A percentile compares a stretch with the other conserved stretches of the same genome.
Evolutionary conservation across 1,140 invertebrate genomes (phyloP).

Genomic region (Radopholus similis): DNA sequence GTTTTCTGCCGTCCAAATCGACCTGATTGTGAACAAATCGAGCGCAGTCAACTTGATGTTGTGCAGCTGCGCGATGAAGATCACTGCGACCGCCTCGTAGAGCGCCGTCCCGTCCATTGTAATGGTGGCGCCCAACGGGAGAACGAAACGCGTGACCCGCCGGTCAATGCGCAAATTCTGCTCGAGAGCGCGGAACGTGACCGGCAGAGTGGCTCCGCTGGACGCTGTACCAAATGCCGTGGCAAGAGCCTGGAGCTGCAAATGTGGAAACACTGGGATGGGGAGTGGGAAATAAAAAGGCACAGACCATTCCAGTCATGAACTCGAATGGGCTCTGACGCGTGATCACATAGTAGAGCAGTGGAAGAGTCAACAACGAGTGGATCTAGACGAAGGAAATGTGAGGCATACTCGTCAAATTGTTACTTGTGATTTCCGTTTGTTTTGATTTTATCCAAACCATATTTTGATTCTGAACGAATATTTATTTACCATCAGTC

Average conservation of each 20-base stretch:
- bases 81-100: slow-evolving; percentile 65
- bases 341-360: slow-evolving; percentile 47
- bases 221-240: slow-evolving; percentile 83
- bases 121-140: slow-evolving; percentile 73
- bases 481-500: slow-evolving; percentile 64
- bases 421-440: too few relatives aligned
- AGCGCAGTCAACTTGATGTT: slow-evolving; percentile 65
- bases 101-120: slow-evolving; percentile 65
- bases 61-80: slow-evolving; percentile 69
- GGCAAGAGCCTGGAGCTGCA: slow-evolving; percentile 74
- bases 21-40: slow-evolving; percentile 69
- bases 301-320: slow-evolving; percentile 71
- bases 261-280: not conserved
- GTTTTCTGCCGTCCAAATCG: not conserved
- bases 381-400: too few relatives aligned
- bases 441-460: too few relatives aligned
- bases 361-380: slow-evolving; percentile 65
- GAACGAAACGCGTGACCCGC: slow-evolving; percentile 82
- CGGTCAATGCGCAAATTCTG: slow-evolving; percentile 64
- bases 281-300: not conserved
- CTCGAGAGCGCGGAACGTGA: slow-evolving; percentile 74
- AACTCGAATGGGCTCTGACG: slow-evolving; percentile 68
- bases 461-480: not conserved
- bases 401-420: too few relatives aligned
- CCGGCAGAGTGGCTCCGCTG: slow-evolving; percentile 86